Evolutionary conservation across 2,797 vertebrate species (phyloP).

Genomic region (Clangula hyemalis): DNA sequence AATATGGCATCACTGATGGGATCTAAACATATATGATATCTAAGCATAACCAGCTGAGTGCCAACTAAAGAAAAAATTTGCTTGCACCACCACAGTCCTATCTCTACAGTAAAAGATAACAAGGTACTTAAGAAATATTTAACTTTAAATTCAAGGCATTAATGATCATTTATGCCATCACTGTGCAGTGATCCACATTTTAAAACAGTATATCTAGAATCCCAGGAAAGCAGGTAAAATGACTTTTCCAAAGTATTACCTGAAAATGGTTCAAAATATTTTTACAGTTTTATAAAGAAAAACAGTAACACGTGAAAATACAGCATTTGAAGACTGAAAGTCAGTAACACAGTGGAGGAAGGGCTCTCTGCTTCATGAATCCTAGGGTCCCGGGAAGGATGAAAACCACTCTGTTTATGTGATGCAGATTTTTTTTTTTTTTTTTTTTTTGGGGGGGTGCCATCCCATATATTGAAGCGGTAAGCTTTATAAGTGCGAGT

Average conservation of each 20-base stretch:
- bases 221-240: neutral
- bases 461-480: no score
- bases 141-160: neutral
- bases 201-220: neutral
- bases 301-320: neutral
- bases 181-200: neutral
- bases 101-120: neutral
- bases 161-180: neutral
- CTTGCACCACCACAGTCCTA: no score
- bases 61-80: neutral
- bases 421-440: no score
- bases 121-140: neutral
- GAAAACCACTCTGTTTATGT: neutral
- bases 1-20: neutral
- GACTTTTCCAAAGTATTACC: neutral
- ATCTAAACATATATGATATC: neutral
- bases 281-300: neutral
- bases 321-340: neutral
- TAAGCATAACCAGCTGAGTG: neutral
- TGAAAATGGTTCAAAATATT: neutral
- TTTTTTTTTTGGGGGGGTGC: neutral
- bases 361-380: neutral
- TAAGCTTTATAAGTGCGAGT: neutral
- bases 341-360: neutral
- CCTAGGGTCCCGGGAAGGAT: accelerated